phyloP scores from a whole-genome alignment of 2,888 invertebrate species.

The Fabriciana adippe region DNA sequence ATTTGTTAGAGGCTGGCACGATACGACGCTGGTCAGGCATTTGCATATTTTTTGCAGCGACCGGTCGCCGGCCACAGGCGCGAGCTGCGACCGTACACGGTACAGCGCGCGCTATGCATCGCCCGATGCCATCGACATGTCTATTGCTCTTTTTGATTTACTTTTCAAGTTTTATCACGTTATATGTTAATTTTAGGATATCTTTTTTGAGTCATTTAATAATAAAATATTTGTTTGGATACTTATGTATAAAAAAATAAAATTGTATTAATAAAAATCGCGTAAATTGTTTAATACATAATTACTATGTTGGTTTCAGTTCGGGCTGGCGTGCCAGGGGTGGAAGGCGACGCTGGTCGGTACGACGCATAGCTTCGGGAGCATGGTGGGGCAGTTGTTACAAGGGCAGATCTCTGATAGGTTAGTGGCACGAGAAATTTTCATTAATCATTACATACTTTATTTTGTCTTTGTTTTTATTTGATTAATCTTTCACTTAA shows the following conservation, averaged over 20 bases:
- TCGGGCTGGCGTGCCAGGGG: constrained; percentile 68
- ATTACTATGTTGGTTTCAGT: constrained; percentile 49
- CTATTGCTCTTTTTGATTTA: no score
- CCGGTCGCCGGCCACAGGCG: background rate
- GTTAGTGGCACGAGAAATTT: constrained; percentile 44
- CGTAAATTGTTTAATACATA: no score
- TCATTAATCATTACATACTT: no score
- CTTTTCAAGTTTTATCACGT: no score
- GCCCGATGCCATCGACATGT: background rate
- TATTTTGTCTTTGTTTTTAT: no score
- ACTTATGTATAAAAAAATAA: background rate
- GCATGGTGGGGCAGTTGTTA: constrained; percentile 67
- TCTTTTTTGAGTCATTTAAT: no score
- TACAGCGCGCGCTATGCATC: constrained; percentile 7
- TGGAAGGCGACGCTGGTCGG: constrained; percentile 75
- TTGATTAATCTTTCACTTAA: no score
- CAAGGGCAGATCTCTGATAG: constrained; percentile 76
- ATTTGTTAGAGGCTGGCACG: constrained; percentile 29
- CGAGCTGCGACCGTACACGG: background rate
- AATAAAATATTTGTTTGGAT: no score
- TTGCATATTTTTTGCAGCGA: constrained; percentile 33
- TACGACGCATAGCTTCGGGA: constrained; percentile 70
- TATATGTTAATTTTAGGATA: no score
- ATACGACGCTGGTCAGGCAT: constrained; percentile 26
- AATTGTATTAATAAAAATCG: no score